phyloP scores from a whole-genome alignment of 30 jellyfish, hydroid and myxozoan species.

The Aurelia aurita complex sp. Pacific region DNA sequence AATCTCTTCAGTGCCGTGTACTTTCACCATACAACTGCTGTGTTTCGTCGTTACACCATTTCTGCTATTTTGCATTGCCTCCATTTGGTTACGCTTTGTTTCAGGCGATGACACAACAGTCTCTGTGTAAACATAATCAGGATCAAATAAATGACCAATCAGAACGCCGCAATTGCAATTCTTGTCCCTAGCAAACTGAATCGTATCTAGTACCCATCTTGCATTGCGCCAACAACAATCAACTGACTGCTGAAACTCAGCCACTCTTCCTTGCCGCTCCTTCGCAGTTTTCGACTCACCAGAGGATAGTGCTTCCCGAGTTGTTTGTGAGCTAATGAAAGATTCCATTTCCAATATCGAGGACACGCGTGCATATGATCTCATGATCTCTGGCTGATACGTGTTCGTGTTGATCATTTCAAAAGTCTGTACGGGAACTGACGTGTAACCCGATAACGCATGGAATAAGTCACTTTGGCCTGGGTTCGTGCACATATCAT shows the following conservation, averaged over 20 bases:
- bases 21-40: slow-evolving; percentile 49
- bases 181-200: slow-evolving; percentile 83
- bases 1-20: slow-evolving; percentile 91
- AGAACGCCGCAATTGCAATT: slow-evolving; percentile 74
- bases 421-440: slow-evolving; percentile 93
- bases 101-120: slow-evolving; percentile 22
- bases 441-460: slow-evolving; percentile 74
- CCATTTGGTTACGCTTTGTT: slow-evolving; percentile 1
- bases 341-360: slow-evolving; percentile 89
- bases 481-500: slow-evolving; percentile 95
- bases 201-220: slow-evolving; percentile 96
- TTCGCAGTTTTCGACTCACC: slow-evolving; percentile 72
- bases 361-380: slow-evolving; percentile 90
- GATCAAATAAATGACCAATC: slow-evolving; percentile 55
- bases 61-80: background rate
- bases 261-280: slow-evolving; percentile 71
- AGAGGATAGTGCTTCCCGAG: slow-evolving; percentile 87
- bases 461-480: slow-evolving; percentile 90
- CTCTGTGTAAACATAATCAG: slow-evolving; percentile 43
- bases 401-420: slow-evolving; percentile 92
- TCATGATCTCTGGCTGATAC: slow-evolving; percentile 95
- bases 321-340: slow-evolving; percentile 64
- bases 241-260: slow-evolving; percentile 77
- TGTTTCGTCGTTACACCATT: slow-evolving; percentile 32
- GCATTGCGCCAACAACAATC: slow-evolving; percentile 90